Base-by-base conservation (phyloP, 2,113 vertebrate species). In the Hypomesus transpacificus region DNA sequence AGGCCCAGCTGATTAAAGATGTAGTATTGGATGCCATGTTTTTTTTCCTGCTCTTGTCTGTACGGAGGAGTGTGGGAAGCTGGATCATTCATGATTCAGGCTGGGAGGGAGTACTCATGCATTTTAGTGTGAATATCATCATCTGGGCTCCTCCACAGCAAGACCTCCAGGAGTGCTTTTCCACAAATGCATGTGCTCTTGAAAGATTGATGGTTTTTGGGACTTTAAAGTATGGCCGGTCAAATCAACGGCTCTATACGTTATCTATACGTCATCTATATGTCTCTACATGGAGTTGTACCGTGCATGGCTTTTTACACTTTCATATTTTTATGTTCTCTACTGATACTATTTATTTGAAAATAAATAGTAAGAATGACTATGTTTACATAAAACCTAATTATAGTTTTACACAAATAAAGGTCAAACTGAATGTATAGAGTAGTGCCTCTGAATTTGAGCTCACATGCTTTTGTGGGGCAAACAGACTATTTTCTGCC, bases 1-100 rank as follows among this genome's bases (percentile, higher is more conserved):
- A 82, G 80, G 82, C 80, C 82, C 70, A 83, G 73, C 85, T n/a
- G 83, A 89, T 89, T 82, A 90, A 91, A 90, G 86, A 89, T 90
- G 86, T 85, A 88, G 82, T 74, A 75, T 84, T 80, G 69, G 83
- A 76, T 79, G 80, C 80, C 71, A 80, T 84, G n/a, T 82, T 79
- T 76, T 84, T 46, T 46, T 46, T 7, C 69, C 56, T 67, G 60
- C 75, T 85, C 78, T 77, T 24, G 81, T 82, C 87, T 88, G 46
- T 73, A 68, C 71, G 79, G 82, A 73, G 69, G 76, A 83, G 84
- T 80, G 83, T 80, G 76, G 83, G 83, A 86, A 82, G 82, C 76
- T 77, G 65, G 79, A 82, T 91, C 86, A 91, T 92, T 89, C 87
- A 90, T 91, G 87, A 89, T 91, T 91, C 82, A 91, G 82, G 78